Conservation (phyloP, 2,888 invertebrate species). For the Cryptosula pallasiana region DNA sequence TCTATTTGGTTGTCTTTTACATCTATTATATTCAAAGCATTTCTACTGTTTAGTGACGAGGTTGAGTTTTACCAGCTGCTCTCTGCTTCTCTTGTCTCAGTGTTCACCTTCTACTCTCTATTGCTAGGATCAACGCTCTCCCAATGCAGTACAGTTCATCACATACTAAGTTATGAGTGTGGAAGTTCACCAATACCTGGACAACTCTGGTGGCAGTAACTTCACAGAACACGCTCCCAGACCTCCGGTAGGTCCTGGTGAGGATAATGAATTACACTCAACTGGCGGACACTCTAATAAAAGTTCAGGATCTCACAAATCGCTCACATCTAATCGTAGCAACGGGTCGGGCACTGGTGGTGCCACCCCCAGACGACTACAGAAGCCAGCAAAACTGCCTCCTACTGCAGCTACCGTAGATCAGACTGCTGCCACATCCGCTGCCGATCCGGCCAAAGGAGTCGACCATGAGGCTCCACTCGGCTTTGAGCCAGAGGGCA, state of each 20-base stretch:
- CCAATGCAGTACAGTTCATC: too few relatives aligned
- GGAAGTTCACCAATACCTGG: constrained; percentile 43
- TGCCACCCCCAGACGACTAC: constrained; percentile 7
- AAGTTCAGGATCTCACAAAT: constrained; percentile 46
- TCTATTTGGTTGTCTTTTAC: not conserved
- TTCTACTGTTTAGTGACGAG: not conserved
- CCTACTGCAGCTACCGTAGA: not conserved
- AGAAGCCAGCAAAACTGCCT: constrained; percentile 24
- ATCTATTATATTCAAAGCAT: not conserved
- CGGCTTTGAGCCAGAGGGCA: constrained; percentile 61
- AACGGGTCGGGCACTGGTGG: constrained; percentile 15
- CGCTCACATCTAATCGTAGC: constrained; percentile 34
- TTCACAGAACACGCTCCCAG: constrained; percentile 48
- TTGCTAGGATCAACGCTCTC: too few relatives aligned
- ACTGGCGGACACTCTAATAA: constrained; percentile 47
- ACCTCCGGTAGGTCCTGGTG: constrained; percentile 48
- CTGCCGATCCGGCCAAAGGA: not conserved
- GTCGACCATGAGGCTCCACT: constrained; percentile 51
- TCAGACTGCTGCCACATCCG: not conserved
- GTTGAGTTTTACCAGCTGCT: not conserved
- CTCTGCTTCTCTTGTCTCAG: not conserved
- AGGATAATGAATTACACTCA: constrained; percentile 49
- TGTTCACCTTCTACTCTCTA: not conserved
- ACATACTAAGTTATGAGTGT: constrained; percentile 33
- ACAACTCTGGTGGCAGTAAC: constrained; percentile 45